Evolutionary conservation across 2,888 invertebrate genomes (phyloP).

Genomic region (Caradrina clavipalpis): DNA sequence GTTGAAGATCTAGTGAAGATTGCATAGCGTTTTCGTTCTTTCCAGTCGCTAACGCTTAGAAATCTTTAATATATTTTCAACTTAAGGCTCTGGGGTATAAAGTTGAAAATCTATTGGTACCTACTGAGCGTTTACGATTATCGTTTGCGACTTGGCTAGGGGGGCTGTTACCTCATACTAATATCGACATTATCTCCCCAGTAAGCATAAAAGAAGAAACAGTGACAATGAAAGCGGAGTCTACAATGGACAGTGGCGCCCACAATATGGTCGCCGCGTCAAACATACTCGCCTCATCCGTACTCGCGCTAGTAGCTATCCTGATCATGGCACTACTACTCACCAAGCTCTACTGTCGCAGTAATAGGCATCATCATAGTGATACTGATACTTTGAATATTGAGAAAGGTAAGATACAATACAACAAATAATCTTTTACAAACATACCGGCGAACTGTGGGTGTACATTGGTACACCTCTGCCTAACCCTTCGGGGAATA

Average conservation of each 20-base stretch:
- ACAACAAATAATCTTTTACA: too few species aligned
- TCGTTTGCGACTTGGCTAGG: too few species aligned
- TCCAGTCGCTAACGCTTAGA: too few species aligned
- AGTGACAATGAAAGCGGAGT: conserved; percentile 81
- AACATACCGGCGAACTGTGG: too few species aligned
- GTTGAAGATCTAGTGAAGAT: too few species aligned
- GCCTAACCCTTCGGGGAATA: too few species aligned
- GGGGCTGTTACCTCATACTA: neutral
- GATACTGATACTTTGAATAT: conserved; percentile 71
- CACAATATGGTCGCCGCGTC: conserved; percentile 71
- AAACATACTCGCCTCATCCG: conserved; percentile 73
- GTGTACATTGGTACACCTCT: too few species aligned
- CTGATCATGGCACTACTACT: conserved; percentile 75
- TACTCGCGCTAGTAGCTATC: conserved; percentile 74
- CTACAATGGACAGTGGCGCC: conserved; percentile 76
- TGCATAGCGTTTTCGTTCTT: too few species aligned
- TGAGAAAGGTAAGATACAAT: conserved; percentile 78
- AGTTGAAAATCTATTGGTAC: too few species aligned
- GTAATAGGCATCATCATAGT: conserved; percentile 68
- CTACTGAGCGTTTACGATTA: too few species aligned
- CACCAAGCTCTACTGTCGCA: conserved; percentile 75
- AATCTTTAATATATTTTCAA: too few species aligned
- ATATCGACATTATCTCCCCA: conserved; percentile 46
- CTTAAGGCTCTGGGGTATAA: too few species aligned
- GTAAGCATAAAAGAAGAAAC: conserved; percentile 81